Evolutionary conservation across 2,888 invertebrate genomes (phyloP).

Genomic region (Phrixothrix hirtus): DNA sequence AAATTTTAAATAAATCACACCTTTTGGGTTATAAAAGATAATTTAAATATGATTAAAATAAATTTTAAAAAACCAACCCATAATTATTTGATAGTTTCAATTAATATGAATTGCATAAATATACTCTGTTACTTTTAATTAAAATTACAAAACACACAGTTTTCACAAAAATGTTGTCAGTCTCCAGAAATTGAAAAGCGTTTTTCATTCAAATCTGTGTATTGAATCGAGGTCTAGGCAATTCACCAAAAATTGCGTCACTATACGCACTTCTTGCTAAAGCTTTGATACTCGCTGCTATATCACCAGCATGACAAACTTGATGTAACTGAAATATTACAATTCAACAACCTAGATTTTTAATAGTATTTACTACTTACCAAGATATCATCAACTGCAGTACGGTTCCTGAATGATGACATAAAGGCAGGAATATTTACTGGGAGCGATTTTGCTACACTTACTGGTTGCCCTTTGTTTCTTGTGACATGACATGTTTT

Average conservation of each 20-base stretch:
- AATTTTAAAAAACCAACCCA: constrained; percentile 1
- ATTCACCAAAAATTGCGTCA: constrained; percentile 82
- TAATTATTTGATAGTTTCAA: not conserved
- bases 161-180: not conserved
- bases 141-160: constrained; percentile 1
- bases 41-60: no score
- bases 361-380: no score
- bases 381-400: constrained; percentile 50
- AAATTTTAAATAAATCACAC: no score
- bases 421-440: constrained; percentile 72
- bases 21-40: no score
- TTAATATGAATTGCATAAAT: constrained; percentile 1
- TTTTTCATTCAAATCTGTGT: constrained; percentile 71
- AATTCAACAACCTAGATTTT: no score
- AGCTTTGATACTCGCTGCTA: constrained; percentile 91
- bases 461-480: constrained; percentile 50
- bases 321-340: constrained; percentile 6
- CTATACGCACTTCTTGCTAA: constrained; percentile 88
- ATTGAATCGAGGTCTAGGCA: constrained; percentile 83
- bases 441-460: constrained; percentile 76
- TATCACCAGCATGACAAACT: constrained; percentile 72
- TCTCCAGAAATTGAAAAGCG: not conserved
- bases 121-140: constrained; percentile 8
- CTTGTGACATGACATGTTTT: constrained; percentile 65
- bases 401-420: constrained; percentile 43